These are phyloP conservation scores for Hermaeophaga mercurialis DNA, from an alignment of 2,888 invertebrate species.

Conservation along the genomic window DNA sequence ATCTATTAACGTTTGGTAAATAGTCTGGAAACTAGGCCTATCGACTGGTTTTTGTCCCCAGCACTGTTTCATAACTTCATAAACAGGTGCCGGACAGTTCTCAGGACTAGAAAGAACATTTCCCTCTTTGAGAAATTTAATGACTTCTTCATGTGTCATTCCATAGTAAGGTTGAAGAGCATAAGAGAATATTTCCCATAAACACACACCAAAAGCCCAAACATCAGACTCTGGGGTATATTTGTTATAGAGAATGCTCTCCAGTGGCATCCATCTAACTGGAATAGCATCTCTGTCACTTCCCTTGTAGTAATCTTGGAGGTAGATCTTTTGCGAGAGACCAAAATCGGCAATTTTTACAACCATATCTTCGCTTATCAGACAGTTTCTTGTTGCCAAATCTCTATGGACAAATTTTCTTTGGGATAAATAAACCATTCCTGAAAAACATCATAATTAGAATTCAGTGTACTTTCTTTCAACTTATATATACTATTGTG, in stretches of 20 bases:
- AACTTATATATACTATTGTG: no score
- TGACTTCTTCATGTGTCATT: constrained; percentile 96
- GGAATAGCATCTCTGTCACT: constrained; percentile 95
- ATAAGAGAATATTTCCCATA: constrained; percentile 97
- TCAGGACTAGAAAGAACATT: constrained; percentile 90
- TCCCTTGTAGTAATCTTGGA: constrained; percentile 94
- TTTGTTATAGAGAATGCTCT: constrained; percentile 94
- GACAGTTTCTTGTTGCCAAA: constrained; percentile 92
- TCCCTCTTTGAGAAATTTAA: constrained; percentile 91
- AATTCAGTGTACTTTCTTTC: no score
- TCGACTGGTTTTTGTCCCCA: constrained; percentile 88
- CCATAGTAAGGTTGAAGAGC: constrained; percentile 96
- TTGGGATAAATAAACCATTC: constrained; percentile 94
- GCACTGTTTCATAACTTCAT: constrained; percentile 91
- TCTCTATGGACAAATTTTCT: constrained; percentile 96
- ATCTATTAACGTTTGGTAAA: constrained; percentile 71
- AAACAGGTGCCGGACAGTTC: constrained; percentile 83
- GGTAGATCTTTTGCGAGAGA: constrained; percentile 91
- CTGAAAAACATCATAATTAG: constrained; percentile 54
- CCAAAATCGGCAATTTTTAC: constrained; percentile 99
- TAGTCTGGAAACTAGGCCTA: constrained; percentile 83
- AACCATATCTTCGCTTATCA: constrained; percentile 91
- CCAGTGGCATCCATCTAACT: constrained; percentile 97
- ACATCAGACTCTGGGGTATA: constrained; percentile 96
- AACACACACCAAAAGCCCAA: constrained; percentile 95